Conservation (phyloP, 1,140 invertebrate genomes). For the Drosophila bocqueti region DNA sequence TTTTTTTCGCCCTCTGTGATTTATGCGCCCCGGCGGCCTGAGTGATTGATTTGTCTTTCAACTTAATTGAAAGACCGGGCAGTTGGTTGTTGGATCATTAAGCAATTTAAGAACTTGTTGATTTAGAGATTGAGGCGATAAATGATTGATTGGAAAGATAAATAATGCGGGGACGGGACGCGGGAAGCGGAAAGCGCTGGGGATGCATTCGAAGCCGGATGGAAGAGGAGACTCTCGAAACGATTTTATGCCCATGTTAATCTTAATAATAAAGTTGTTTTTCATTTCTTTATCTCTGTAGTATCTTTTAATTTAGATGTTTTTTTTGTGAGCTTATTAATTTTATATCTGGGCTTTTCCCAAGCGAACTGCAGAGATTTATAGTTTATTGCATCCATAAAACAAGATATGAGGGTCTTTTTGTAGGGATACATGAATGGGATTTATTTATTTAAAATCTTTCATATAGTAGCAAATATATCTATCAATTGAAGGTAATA, state of each 20-base stretch:
- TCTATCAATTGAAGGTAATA: not conserved
- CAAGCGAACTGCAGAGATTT: not conserved
- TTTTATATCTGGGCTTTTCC: constrained; percentile 1
- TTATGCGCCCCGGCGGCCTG: constrained; percentile 16
- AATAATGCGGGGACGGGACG: constrained; percentile 18
- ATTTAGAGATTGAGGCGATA: constrained; percentile 37
- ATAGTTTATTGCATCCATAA: not conserved
- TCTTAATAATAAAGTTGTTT: constrained; percentile 5
- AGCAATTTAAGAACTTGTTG: constrained; percentile 51
- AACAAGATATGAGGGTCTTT: not conserved
- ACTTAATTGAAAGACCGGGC: constrained; percentile 43
- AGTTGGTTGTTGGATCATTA: constrained; percentile 34
- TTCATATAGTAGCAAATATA: not conserved
- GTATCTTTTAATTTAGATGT: constrained; percentile 9
- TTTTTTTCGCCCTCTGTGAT: constrained; percentile 8
- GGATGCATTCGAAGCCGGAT: constrained; percentile 25
- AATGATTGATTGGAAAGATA: constrained; percentile 42
- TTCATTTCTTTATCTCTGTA: not conserved
- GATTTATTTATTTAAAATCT: not conserved
- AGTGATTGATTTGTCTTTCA: constrained; percentile 44
- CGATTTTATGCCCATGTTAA: constrained; percentile 20
- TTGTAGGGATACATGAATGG: not conserved
- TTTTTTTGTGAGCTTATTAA: constrained; percentile 6
- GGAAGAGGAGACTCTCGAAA: not conserved
- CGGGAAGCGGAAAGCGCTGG: not conserved